These are phyloP conservation scores for Uloborus plumipes DNA, from an alignment of 2,888 invertebrate genomes.

Conservation along the genomic window DNA sequence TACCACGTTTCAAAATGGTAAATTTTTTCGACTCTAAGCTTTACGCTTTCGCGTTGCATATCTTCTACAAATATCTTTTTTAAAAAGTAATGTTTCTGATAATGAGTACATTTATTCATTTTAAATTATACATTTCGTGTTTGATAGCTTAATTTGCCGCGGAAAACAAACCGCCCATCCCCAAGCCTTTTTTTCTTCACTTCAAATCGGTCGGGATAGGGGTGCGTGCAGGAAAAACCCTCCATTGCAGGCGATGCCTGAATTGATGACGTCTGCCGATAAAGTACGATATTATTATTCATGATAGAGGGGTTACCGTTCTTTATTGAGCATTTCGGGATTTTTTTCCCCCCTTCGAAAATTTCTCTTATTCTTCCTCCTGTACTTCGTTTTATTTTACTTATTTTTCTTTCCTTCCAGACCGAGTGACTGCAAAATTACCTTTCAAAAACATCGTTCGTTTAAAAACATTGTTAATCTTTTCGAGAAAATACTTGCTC, in stretches of 20 bases:
- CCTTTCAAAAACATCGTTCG: conserved; percentile 65
- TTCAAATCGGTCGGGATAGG: not conserved
- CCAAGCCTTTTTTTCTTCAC: not conserved
- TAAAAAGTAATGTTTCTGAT: too few species aligned
- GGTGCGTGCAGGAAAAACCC: not conserved
- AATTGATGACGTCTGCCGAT: conserved; percentile 53
- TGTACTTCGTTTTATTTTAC: conserved; percentile 11
- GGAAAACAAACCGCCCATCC: not conserved
- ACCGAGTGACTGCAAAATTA: conserved; percentile 61
- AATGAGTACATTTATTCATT: not conserved
- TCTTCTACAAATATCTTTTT: too few species aligned
- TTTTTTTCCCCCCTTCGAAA: not conserved
- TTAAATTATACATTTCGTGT: not conserved
- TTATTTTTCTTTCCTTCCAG: conserved; percentile 33
- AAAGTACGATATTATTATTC: conserved; percentile 63
- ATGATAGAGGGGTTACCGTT: conserved; percentile 48
- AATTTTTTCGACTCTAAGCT: too few species aligned
- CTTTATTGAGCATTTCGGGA: conserved; percentile 41
- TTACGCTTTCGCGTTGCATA: too few species aligned
- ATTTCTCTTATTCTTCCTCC: conserved; percentile 32
- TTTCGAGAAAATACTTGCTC: conserved; percentile 47
- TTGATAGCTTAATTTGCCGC: not conserved
- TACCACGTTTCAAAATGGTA: too few species aligned
- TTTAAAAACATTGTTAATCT: conserved; percentile 64
- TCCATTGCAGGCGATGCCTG: conserved; percentile 37